These are phyloP conservation scores for Oncorhynchus kisutch DNA, from an alignment of 2,113 vertebrate species.

Conservation along the genomic window DNA sequence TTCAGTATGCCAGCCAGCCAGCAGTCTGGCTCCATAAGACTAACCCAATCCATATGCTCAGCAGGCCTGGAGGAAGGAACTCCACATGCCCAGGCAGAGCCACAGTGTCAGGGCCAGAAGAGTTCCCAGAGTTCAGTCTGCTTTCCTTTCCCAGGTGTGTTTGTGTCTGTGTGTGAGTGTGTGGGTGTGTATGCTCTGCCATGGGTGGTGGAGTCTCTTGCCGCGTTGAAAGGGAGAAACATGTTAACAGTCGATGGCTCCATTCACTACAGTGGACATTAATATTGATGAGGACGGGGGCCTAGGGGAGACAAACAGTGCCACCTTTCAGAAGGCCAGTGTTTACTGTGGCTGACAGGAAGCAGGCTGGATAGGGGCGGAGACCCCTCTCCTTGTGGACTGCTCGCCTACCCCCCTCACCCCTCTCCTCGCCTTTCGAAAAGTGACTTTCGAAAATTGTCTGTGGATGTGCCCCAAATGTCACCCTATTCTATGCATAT, in stretches of 20 bases:
- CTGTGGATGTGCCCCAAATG: too few relatives aligned
- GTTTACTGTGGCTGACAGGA: slow-evolving; percentile 60
- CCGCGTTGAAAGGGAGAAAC: slow-evolving; percentile 24
- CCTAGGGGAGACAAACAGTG: slow-evolving; percentile 60
- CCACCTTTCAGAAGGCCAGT: slow-evolving; percentile 57
- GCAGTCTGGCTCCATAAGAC: slow-evolving; percentile 4
- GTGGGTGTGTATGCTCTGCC: slow-evolving; percentile 24
- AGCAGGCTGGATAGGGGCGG: slow-evolving; percentile 39
- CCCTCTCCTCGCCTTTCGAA: slow-evolving; percentile 8
- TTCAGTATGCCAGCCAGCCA: slow-evolving; percentile 4
- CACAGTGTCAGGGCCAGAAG: slow-evolving; percentile 12
- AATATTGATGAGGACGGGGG: slow-evolving; percentile 64
- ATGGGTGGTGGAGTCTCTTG: slow-evolving; percentile 29
- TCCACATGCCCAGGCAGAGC: not conserved
- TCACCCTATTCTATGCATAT: too few relatives aligned
- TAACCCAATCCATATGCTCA: slow-evolving; percentile 39
- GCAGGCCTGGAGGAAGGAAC: not conserved
- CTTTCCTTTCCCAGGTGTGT: too few relatives aligned
- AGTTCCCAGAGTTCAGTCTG: slow-evolving; percentile 19
- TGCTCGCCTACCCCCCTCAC: not conserved
- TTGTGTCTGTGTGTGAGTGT: too few relatives aligned
- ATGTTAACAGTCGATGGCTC: slow-evolving; percentile 45
- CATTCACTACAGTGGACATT: slow-evolving; percentile 45
- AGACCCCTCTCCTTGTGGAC: not conserved
- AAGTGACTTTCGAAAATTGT: slow-evolving; percentile 25